Percentiles rank a stretch among this genome's conserved stretches.
Evolutionary conservation across 2,888 invertebrate genomes (phyloP).

Genomic region (Junonia oenone): DNA sequence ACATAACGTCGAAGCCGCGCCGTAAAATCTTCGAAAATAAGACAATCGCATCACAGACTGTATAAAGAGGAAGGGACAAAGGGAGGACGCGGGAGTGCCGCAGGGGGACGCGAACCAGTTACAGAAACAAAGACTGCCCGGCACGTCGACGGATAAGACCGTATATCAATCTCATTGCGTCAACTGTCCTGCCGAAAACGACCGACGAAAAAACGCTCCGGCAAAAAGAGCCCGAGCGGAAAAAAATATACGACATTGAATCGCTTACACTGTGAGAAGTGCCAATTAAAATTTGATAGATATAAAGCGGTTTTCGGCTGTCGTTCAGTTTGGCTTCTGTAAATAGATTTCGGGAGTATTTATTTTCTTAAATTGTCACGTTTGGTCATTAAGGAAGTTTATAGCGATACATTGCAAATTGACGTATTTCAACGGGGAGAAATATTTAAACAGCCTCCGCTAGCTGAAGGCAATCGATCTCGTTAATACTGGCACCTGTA

Average conservation of each 20-base stretch:
- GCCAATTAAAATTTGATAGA: constrained; percentile 79
- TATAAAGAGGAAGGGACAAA: constrained; percentile 68
- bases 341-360: constrained; percentile 27
- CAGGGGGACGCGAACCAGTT: constrained; percentile 55
- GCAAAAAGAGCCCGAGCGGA: constrained; percentile 52
- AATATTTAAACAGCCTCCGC: neutral
- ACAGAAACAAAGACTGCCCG: constrained; percentile 73
- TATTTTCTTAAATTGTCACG: constrained; percentile 12
- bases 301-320: constrained; percentile 45
- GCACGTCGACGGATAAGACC: constrained; percentile 70
- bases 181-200: constrained; percentile 73
- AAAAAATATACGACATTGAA: constrained; percentile 72
- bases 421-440: neutral
- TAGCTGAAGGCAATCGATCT: neutral
- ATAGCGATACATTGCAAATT: constrained; percentile 5
- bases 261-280: constrained; percentile 73
- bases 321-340: constrained; percentile 24
- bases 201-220: constrained; percentile 61
- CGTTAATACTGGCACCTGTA: neutral
- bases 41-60: constrained; percentile 62
- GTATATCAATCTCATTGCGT: constrained; percentile 75
- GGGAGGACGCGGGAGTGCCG: constrained; percentile 48
- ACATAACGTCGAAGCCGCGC: constrained; percentile 34
- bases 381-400: constrained; percentile 20
- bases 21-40: constrained; percentile 56